These are phyloP conservation scores for Penelope pileata DNA, from an alignment of 2,113 vertebrate species.

Conservation along the genomic window DNA sequence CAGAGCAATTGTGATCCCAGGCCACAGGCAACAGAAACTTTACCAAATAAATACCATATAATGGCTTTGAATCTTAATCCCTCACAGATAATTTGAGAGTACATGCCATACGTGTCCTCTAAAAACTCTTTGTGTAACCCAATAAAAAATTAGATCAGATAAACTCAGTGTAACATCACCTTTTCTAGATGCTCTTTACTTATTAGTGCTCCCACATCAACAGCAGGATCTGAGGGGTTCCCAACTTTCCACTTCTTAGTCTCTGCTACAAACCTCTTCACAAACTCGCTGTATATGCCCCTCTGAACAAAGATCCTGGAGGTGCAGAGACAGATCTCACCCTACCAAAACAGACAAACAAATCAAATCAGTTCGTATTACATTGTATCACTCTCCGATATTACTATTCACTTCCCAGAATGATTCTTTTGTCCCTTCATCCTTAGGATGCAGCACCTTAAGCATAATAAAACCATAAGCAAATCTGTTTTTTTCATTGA, in stretches of 20 bases:
- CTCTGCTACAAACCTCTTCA: conserved; percentile 89
- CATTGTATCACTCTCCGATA: neutral
- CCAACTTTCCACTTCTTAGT: conserved; percentile 90
- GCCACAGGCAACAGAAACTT: neutral
- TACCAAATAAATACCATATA: neutral
- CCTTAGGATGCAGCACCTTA: too few species aligned
- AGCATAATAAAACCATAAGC: too few species aligned
- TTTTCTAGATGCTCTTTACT: conserved; percentile 94
- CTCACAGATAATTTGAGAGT: neutral
- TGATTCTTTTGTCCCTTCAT: neutral
- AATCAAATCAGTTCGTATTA: neutral
- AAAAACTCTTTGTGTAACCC: neutral
- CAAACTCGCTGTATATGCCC: conserved; percentile 87
- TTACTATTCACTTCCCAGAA: neutral
- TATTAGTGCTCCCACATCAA: conserved; percentile 88
- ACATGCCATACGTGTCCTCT: neutral
- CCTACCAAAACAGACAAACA: conserved; percentile 72
- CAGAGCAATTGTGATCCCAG: neutral
- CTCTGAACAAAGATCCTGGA: conserved; percentile 95
- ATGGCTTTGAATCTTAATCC: neutral
- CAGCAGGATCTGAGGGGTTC: conserved; percentile 82
- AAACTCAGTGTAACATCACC: conserved; percentile 69
- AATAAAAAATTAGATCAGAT: neutral
- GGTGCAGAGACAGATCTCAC: conserved; percentile 96
- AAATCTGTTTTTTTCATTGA: neutral